A percentile compares a stretch with the other conserved stretches of the same genome.
Evolutionary conservation across 2,113 vertebrate genomes (phyloP).

Genomic region (Daboia siamensis): DNA sequence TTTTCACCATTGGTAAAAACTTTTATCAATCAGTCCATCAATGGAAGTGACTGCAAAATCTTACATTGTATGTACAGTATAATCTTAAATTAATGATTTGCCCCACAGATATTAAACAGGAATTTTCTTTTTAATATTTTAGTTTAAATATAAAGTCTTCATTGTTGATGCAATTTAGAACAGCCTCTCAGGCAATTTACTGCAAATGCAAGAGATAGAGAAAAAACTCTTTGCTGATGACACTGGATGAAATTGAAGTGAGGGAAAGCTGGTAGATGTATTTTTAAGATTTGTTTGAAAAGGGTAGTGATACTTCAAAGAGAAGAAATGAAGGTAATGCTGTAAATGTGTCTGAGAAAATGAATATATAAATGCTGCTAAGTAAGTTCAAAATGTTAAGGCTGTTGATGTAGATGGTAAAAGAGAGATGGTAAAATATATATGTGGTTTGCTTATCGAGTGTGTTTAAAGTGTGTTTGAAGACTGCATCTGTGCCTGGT

Average conservation of each 20-base stretch:
- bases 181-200: not conserved
- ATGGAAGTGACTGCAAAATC: not conserved
- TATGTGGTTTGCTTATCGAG: not conserved
- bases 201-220: not conserved
- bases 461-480: not conserved
- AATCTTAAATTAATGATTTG: not conserved
- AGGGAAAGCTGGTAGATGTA: not conserved
- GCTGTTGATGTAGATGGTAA: not conserved
- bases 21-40: not conserved
- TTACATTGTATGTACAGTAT: not conserved
- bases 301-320: not conserved
- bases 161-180: not conserved
- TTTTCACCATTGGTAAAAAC: not conserved
- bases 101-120: not conserved
- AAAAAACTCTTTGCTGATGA: not conserved
- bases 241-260: not conserved
- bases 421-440: not conserved
- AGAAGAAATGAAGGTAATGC: not conserved
- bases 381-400: not conserved
- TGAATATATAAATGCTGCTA: not conserved
- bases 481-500: not conserved
- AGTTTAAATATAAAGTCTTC: not conserved
- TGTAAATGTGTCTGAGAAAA: not conserved
- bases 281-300: not conserved
- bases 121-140: not conserved